Base-by-base conservation (phyloP, 1,140 invertebrate genomes). In the Hylyphantes graminicola region DNA sequence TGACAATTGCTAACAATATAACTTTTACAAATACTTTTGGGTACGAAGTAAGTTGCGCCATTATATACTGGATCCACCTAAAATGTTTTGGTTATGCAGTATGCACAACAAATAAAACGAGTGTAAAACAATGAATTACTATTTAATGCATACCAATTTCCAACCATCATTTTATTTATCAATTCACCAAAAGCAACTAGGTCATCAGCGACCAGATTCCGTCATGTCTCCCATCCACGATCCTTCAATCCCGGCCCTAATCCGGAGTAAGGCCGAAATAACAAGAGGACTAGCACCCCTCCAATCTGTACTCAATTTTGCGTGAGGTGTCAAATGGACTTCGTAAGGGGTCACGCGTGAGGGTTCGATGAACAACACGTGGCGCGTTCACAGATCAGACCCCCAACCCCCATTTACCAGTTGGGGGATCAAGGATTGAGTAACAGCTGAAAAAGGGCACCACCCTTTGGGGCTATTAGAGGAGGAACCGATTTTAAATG, bases 261-360 rank as follows among this genome's bases (percentile, higher is more conserved):
- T 81, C 79, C 79, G 67, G 35, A 35, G 53, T 81, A 81, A 81
- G 79, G 73, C 79, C 65, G 48, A 81, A 81, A 81, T 81, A 81
- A 81, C 79, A 73, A 81, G 79, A 35, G 79, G 15, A 13, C 68
- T 81, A 53, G 64, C 68, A 53, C 68, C 50, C 68, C 79, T 54
- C 48, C 77, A 70, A 67, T 70, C 64, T 51, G 79, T 53, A 78
- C 57, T 73, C 67, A 57, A 54, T 73, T 72, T 72, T 81, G 79
- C 79, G 79, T 81, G 79, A 73, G 79, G 67, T 81, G 79, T 81
- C 79, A 81, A 73, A 81, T 81, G 59, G 67, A 81, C 68, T 63
- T 70, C 13, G 35, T 35, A 35, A 57, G 55, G 79, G 79, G 55
- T 63, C 51, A 35, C 35, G 68, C 55, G 17, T 61, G 54, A 70